Evolutionary conservation across 2,888 invertebrate genomes (phyloP), one percentile per base, ranked within the genome.

Genomic region (Homarus gammarus): DNA sequence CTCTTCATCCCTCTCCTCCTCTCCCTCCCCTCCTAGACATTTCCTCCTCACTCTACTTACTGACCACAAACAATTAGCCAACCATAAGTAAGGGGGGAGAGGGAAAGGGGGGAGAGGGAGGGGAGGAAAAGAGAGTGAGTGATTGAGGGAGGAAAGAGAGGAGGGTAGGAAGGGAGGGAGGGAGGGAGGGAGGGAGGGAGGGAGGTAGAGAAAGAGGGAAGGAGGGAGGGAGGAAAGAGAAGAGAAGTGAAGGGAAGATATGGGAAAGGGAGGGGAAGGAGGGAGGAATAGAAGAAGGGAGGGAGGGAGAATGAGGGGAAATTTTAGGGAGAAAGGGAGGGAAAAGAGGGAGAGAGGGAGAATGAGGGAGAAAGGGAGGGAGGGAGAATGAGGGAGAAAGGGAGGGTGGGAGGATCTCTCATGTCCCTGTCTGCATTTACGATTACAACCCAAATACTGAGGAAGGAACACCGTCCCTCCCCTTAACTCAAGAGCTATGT

Each of bases 401-500:
- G 38, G 64, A 12, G 61, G 22, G 64, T 33, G 64, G 12, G 36
- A 40, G 33, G 22, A 38, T 61, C 61, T 0, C 22, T 36, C 61
- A 61, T 61, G 61, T 33, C n/a, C 79, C 56, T n/a, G 22, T 0
- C 27, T 56, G 36, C 79, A 61, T 79, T 79, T 56, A 61, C 56
- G 36, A 61, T 61, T 33, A 79, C 56, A 51, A 79, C 22, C 1
- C 79, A 79, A 79, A 79, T 61, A 75, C 44, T 0, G 27, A 1
- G 5, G 44, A 15, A 5, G 72, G 44, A 40, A 40, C 75, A 40
- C 49, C 75, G n/a, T n/a, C n/a, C n/a, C n/a, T n/a, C n/a, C n/a
- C n/a, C 75, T 75, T 27, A 36, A 10, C 72, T 72, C 38, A 22
- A 72, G 72, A 36, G 72, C 72, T 72, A 22, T 72, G 72, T 72